Conservation (phyloP, 1,140 invertebrate species). For the Cydia amplana region DNA sequence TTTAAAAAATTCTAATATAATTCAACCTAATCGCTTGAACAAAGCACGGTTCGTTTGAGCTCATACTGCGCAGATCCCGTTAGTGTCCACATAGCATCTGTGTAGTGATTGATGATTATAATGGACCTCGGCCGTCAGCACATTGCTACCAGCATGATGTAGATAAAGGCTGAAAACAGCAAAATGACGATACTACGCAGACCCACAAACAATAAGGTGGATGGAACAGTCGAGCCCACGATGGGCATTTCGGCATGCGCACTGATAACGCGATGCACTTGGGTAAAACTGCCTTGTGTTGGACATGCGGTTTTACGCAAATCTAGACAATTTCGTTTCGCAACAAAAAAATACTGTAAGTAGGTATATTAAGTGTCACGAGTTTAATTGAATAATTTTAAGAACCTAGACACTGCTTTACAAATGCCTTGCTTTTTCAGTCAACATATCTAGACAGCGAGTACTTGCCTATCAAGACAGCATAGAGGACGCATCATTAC, state of each 20-base stretch:
- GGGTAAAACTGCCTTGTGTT: background rate
- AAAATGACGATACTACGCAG: background rate
- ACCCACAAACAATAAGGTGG: background rate
- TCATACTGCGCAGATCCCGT: background rate
- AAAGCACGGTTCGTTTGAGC: background rate
- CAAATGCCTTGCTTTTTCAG: too few relatives aligned
- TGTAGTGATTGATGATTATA: background rate
- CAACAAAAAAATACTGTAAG: too few relatives aligned
- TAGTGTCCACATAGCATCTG: background rate
- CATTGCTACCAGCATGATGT: background rate
- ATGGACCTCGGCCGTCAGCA: background rate
- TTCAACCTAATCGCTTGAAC: too few relatives aligned
- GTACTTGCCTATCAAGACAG: too few relatives aligned
- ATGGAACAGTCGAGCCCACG: background rate
- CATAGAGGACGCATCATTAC: too few relatives aligned
- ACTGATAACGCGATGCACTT: conserved; percentile 13
- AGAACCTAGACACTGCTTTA: too few relatives aligned
- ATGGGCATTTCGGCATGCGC: conserved; percentile 2
- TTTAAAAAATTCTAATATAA: too few relatives aligned
- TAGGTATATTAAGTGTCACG: too few relatives aligned
- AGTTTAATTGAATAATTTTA: too few relatives aligned
- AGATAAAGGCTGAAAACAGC: background rate
- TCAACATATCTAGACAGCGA: too few relatives aligned
- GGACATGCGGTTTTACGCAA: background rate
- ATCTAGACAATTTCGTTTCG: background rate